A percentile compares a stretch with the other conserved stretches of the same genome.
Conservation (phyloP, 2,888 invertebrate species). For the Cheilosia soror region DNA sequence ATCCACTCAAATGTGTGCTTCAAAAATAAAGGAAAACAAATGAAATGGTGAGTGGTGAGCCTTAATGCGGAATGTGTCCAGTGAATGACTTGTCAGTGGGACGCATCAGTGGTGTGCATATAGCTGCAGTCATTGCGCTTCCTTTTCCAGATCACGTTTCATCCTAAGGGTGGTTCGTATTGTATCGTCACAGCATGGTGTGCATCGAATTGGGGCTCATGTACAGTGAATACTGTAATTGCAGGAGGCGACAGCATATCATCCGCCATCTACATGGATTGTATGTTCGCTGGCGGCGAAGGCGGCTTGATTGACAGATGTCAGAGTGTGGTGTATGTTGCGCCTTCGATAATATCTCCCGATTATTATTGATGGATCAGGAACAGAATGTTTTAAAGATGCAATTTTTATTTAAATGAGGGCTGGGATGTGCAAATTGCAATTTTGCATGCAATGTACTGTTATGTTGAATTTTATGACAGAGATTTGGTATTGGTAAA, state of each 20-base stretch:
- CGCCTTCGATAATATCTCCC: constrained; percentile 58
- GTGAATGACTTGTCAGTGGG: constrained; percentile 41
- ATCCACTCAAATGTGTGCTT: constrained; percentile 41
- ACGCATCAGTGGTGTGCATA: neutral
- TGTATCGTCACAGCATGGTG: constrained; percentile 35
- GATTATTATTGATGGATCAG: constrained; percentile 52
- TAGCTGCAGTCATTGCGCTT: constrained; percentile 33
- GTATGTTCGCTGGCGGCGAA: constrained; percentile 13
- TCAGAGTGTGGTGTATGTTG: constrained; percentile 41
- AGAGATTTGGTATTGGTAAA: no score
- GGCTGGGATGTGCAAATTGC: constrained; percentile 35
- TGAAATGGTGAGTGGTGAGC: constrained; percentile 16
- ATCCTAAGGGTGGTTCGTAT: constrained; percentile 42
- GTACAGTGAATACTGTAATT: constrained; percentile 43
- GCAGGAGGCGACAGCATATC: constrained; percentile 25
- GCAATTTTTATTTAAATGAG: constrained; percentile 51
- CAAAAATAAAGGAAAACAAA: constrained; percentile 3
- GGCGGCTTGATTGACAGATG: constrained; percentile 54
- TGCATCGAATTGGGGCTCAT: constrained; percentile 55
- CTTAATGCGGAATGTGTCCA: constrained; percentile 60
- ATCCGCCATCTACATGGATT: constrained; percentile 8
- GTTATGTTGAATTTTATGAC: neutral
- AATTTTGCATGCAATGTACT: constrained; percentile 21
- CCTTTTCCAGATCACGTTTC: constrained; percentile 66
- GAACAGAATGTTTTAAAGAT: constrained; percentile 32